phyloP scores from a whole-genome alignment of 2,888 invertebrate genomes.

The Autographa pulchrina region DNA sequence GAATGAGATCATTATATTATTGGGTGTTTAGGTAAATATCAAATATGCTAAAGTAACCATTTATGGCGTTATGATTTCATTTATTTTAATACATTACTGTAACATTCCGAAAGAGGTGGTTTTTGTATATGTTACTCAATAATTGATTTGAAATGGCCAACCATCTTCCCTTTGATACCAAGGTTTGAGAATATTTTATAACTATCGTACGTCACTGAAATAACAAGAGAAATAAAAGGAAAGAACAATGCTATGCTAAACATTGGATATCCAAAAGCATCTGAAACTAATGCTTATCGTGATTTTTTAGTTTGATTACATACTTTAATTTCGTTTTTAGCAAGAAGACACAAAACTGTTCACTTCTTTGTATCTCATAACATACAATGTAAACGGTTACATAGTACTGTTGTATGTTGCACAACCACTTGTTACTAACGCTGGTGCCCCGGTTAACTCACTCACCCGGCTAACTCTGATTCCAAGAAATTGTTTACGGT shows the following conservation, averaged over 20 bases:
- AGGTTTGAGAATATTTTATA: neutral
- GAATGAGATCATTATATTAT: conserved; percentile 24
- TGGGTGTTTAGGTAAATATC: neutral
- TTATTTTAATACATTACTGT: neutral
- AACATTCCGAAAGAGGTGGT: neutral
- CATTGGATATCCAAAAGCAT: too few species aligned
- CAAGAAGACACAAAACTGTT: too few species aligned
- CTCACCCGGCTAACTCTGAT: too few species aligned
- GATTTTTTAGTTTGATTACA: too few species aligned
- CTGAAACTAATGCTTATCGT: too few species aligned
- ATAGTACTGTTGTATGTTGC: neutral
- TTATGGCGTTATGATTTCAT: neutral
- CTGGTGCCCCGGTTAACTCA: neutral
- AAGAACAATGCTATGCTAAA: too few species aligned
- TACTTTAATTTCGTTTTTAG: too few species aligned
- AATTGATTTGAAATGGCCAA: too few species aligned
- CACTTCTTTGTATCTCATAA: too few species aligned
- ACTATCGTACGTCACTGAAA: neutral
- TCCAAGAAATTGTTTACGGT: neutral
- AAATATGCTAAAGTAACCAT: neutral
- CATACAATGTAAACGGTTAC: neutral
- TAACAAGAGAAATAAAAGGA: too few species aligned
- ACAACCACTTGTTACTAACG: neutral
- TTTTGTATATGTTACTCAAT: too few species aligned
- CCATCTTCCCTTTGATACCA: too few species aligned